phyloP scores from a whole-genome alignment of 1,140 invertebrate genomes.

The Zaprionus nigranus region DNA sequence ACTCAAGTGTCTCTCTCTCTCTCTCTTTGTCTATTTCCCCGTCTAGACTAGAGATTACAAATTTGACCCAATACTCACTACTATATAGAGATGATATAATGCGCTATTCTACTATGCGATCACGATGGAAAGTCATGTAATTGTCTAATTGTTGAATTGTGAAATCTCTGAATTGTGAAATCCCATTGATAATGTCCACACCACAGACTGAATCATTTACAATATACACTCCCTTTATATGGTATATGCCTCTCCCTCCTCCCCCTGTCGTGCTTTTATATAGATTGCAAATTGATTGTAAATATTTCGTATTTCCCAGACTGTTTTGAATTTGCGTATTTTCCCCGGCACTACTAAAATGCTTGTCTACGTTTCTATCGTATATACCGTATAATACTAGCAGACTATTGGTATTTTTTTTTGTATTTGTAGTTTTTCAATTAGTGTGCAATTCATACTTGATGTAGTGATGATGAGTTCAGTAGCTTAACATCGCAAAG shows the following conservation, averaged over 20 bases:
- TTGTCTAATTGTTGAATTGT: constrained; percentile 5
- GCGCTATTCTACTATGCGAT: constrained; percentile 4
- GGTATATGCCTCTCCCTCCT: not conserved
- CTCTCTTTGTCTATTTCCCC: not conserved
- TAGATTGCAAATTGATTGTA: not conserved
- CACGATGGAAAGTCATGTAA: constrained; percentile 17
- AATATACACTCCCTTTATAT: constrained; percentile 4
- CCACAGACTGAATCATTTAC: not conserved
- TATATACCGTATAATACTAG: too few relatives aligned
- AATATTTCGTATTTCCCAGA: not conserved
- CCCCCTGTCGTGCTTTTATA: not conserved
- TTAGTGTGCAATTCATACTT: too few relatives aligned
- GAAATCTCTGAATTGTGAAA: constrained; percentile 17
- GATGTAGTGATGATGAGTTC: too few relatives aligned
- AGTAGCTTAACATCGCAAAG: too few relatives aligned
- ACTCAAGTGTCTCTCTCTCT: not conserved
- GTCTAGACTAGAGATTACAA: constrained; percentile 7
- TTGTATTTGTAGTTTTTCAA: too few relatives aligned
- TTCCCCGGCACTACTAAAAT: too few relatives aligned
- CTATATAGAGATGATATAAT: constrained; percentile 3
- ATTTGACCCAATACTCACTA: not conserved
- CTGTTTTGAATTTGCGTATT: not conserved
- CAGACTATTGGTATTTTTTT: too few relatives aligned
- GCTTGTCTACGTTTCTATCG: too few relatives aligned
- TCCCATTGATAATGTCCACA: not conserved